A percentile compares a stretch with the other conserved stretches of the same genome.
Evolutionary conservation across 2,888 invertebrate species (phyloP).

Genomic region (Cremastobaeus sp.): DNA sequence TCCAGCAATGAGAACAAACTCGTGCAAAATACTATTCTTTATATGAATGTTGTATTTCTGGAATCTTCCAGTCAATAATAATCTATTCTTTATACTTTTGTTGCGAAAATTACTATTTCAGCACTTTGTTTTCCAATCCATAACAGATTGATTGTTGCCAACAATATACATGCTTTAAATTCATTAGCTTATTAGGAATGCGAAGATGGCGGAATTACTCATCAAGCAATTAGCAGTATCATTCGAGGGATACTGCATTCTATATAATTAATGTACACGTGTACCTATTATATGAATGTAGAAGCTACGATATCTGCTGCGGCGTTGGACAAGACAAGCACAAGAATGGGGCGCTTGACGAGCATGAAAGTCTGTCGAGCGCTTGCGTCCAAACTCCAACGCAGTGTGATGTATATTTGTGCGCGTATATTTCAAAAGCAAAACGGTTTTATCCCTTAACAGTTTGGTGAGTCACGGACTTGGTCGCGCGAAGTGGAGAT

Average conservation of each 20-base stretch:
- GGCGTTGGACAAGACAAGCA: not conserved
- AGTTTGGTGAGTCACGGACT: conserved; percentile 77
- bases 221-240: conserved; percentile 1
- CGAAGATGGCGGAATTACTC: not conserved
- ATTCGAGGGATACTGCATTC: not conserved
- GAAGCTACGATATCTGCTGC: conserved; percentile 12
- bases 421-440: conserved; percentile 65
- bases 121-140: too few relatives aligned
- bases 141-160: too few relatives aligned
- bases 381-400: too few relatives aligned
- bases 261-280: conserved; percentile 44
- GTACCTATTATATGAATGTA: conserved; percentile 15
- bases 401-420: conserved; percentile 27
- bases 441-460: conserved; percentile 76
- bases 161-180: too few relatives aligned
- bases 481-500: conserved; percentile 66
- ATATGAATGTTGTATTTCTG: too few relatives aligned
- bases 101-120: too few relatives aligned
- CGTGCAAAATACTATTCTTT: too few relatives aligned
- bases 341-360: conserved; percentile 29
- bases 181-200: conserved; percentile 3
- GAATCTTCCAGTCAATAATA: too few relatives aligned
- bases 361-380: not conserved
- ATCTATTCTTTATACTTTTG: too few relatives aligned
- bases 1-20: too few relatives aligned